A percentile compares a stretch with the other conserved stretches of the same genome.
phyloP scores from a whole-genome alignment of 2,888 invertebrate species.

The Caenorhabditis sp. region DNA sequence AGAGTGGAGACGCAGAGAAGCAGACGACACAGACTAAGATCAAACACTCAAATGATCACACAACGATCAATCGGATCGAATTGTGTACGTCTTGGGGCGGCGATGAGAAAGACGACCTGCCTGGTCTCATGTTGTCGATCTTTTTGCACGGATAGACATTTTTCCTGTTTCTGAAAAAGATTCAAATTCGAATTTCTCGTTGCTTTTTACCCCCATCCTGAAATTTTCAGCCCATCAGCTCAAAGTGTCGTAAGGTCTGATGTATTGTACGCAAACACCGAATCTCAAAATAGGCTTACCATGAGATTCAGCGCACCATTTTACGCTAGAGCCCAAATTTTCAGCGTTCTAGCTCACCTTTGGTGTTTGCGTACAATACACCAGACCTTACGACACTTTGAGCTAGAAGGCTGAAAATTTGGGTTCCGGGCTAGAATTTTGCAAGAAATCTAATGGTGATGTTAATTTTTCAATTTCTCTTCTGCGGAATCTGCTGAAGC shows the following conservation, averaged over 20 bases:
- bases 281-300: neutral
- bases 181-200: neutral
- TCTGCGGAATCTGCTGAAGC: no score
- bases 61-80: constrained; percentile 61
- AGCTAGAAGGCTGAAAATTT: neutral
- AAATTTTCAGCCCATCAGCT: neutral
- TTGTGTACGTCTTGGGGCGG: constrained; percentile 24
- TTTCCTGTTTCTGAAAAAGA: no score
- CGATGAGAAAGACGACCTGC: constrained; percentile 9
- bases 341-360: neutral
- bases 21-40: constrained; percentile 17
- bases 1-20: neutral
- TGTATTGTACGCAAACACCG: constrained; percentile 9
- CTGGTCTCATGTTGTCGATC: constrained; percentile 24
- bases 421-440: neutral
- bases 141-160: neutral
- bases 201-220: neutral
- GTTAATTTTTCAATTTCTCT: neutral
- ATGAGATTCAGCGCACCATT: neutral
- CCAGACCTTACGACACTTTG: constrained; percentile 12
- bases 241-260: constrained; percentile 6
- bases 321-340: neutral
- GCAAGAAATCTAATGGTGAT: neutral
- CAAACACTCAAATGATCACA: constrained; percentile 57
- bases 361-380: neutral